These are phyloP conservation scores for Cryptophagus acutangulus DNA, from an alignment of 2,888 invertebrate genomes.

Conservation along the genomic window DNA sequence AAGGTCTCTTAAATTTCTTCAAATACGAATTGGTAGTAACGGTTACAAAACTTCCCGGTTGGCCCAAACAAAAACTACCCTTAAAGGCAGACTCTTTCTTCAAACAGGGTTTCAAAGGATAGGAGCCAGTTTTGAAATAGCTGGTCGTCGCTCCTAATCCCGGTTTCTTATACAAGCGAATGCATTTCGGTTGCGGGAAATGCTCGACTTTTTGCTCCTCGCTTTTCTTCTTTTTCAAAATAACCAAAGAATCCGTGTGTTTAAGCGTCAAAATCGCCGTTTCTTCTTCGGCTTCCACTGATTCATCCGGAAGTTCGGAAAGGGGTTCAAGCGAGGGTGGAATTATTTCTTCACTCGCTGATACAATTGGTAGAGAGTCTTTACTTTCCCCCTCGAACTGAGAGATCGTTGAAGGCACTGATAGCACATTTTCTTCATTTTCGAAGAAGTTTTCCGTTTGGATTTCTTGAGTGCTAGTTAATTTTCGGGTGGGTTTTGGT, in stretches of 20 bases:
- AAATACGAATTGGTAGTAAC: constrained; percentile 27
- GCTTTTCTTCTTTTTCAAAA: constrained; percentile 34
- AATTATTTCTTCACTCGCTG: too few species aligned
- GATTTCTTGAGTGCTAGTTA: constrained; percentile 24
- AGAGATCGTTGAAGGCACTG: too few species aligned
- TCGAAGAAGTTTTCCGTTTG: constrained; percentile 22
- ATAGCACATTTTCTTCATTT: constrained; percentile 6
- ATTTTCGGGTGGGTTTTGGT: constrained; percentile 3
- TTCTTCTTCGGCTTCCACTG: constrained; percentile 9
- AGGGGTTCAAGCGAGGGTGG: too few species aligned
- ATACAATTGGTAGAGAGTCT: too few species aligned
- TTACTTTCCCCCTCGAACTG: too few species aligned
- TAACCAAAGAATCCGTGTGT: constrained; percentile 40
- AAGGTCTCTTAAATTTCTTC: constrained; percentile 6
- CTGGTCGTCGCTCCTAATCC: constrained; percentile 13
- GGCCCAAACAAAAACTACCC: constrained; percentile 29
- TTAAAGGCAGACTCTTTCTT: constrained; percentile 26
- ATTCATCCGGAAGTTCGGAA: too few species aligned
- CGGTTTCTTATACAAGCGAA: constrained; percentile 32
- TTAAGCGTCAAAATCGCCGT: constrained; percentile 19
- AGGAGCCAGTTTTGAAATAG: constrained; percentile 34
- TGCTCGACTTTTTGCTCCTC: constrained; percentile 28
- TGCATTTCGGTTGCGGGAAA: constrained; percentile 38
- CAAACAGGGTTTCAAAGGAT: constrained; percentile 33
- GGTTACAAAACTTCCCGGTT: constrained; percentile 33